phyloP scores from a whole-genome alignment of 2,888 invertebrate genomes.

The Punctoribates punctum region DNA sequence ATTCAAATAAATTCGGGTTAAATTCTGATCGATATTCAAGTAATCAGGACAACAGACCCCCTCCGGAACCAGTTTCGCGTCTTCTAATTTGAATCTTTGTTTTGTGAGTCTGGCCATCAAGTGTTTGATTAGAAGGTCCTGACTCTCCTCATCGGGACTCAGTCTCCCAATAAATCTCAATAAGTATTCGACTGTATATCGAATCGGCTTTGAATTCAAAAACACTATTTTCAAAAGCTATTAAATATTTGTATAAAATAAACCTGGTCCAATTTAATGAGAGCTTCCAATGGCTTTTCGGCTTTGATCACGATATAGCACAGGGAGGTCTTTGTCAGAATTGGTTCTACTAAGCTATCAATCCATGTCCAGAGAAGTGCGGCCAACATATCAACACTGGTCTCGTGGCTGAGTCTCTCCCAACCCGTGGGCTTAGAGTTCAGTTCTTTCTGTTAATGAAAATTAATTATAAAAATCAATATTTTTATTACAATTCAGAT shows the following conservation, averaged over 20 bases:
- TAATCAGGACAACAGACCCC: constrained; percentile 38
- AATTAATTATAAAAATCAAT: background rate
- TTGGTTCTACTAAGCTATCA: constrained; percentile 65
- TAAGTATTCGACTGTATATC: constrained; percentile 68
- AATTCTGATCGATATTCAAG: background rate
- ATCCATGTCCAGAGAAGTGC: constrained; percentile 70
- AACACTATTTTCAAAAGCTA: no score
- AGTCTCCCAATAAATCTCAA: constrained; percentile 66
- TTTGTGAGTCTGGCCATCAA: constrained; percentile 66
- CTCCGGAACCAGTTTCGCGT: constrained; percentile 51
- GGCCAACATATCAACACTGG: constrained; percentile 62
- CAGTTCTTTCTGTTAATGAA: constrained; percentile 56
- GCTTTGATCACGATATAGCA: constrained; percentile 63
- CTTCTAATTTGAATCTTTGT: constrained; percentile 59
- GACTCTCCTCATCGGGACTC: constrained; percentile 62
- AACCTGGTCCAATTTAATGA: constrained; percentile 54
- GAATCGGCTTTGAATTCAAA: constrained; percentile 59
- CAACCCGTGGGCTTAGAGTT: constrained; percentile 67
- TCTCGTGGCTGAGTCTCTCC: constrained; percentile 64
- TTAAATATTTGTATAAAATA: no score
- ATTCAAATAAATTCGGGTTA: background rate
- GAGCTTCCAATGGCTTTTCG: constrained; percentile 59
- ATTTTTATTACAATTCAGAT: background rate
- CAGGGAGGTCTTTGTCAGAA: constrained; percentile 65
- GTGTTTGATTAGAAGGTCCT: constrained; percentile 63